Conservation (phyloP, 2,888 invertebrate genomes). For the Nomada fabriciana region DNA sequence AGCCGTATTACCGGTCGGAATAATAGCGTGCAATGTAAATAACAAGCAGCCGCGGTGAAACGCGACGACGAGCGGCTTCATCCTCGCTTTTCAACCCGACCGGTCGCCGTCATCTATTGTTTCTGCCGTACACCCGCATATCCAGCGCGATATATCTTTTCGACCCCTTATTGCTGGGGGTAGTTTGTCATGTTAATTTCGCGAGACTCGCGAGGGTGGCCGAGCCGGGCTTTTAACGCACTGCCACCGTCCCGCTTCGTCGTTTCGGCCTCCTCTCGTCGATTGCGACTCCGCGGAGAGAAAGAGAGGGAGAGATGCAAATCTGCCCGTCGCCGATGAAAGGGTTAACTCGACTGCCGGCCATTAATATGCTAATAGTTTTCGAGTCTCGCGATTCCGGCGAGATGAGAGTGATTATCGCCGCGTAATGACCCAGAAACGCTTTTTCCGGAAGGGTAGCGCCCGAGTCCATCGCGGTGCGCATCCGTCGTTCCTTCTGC, state of each 20-base stretch:
- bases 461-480: slow-evolving; percentile 26
- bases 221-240: slow-evolving; percentile 83
- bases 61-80: slow-evolving; percentile 48
- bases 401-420: slow-evolving; percentile 83
- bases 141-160: slow-evolving; percentile 82
- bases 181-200: slow-evolving; percentile 85
- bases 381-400: slow-evolving; percentile 83
- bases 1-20: slow-evolving; percentile 26
- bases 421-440: slow-evolving; percentile 84
- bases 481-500: slow-evolving; percentile 15
- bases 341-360: slow-evolving; percentile 84
- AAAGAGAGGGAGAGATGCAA: slow-evolving; percentile 79
- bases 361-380: slow-evolving; percentile 85
- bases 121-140: slow-evolving; percentile 83
- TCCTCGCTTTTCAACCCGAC: slow-evolving; percentile 67
- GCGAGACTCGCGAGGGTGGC: slow-evolving; percentile 81
- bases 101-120: slow-evolving; percentile 79
- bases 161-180: slow-evolving; percentile 84
- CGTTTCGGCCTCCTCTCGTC: slow-evolving; percentile 32
- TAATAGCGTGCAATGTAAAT: slow-evolving; percentile 57
- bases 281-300: slow-evolving; percentile 65
- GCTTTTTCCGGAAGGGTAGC: slow-evolving; percentile 84
- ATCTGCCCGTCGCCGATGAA: slow-evolving; percentile 84
- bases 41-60: slow-evolving; percentile 43
- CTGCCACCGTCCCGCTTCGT: slow-evolving; percentile 80